Evolutionary conservation across 2,113 vertebrate species (phyloP), one percentile per base, ranked within the genome.

Genomic region (Ctenodactylus gundi): DNA sequence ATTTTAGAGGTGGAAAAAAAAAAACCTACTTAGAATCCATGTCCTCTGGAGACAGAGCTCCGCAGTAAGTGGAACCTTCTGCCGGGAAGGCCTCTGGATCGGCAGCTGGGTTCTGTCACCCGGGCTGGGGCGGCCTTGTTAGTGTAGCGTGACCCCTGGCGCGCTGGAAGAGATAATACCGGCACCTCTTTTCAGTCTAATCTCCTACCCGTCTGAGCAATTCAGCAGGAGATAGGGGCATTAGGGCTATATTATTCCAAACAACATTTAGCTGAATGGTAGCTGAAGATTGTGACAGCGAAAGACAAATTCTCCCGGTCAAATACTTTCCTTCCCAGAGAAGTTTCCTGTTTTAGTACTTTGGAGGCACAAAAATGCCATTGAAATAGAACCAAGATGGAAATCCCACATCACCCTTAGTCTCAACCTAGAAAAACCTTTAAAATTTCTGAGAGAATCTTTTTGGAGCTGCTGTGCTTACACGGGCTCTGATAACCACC

Each of bases 141-240:
- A 99, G 99, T 99, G 97, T 98, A 99, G 98, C 97, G 97, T 99
- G 99, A 99, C 99, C 99, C 98, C 98, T 97, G 98, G 98, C 99
- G 98, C 98, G 98, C 98, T 99, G 98, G 97, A 98, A 97, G 98
- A 99, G 99, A 99, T 99, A 99, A 99, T 99, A 98, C 99, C 98
- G 99, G 99, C 99, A 99, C 99, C 99, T 99, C 98, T 98, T 98
- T 98, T 97, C n/a, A 75, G 97, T 98, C 98, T 99, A 99, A 99
- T 99, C 98, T 98, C 98, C 98, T 98, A 97, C 98, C 98, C 98
- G 98, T 99, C 98, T 99, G 98, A 98, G 97, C 98, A 98, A 97
- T 98, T 98, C 98, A 97, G 97, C 97, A 97, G 97, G 98, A 98
- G 98, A 98, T 98, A 98, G 98, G 98, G 98, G 98, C 98, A 97